Evolutionary conservation across 2,113 vertebrate species (phyloP).

Genomic region (Tympanuchus pallidicinctus): DNA sequence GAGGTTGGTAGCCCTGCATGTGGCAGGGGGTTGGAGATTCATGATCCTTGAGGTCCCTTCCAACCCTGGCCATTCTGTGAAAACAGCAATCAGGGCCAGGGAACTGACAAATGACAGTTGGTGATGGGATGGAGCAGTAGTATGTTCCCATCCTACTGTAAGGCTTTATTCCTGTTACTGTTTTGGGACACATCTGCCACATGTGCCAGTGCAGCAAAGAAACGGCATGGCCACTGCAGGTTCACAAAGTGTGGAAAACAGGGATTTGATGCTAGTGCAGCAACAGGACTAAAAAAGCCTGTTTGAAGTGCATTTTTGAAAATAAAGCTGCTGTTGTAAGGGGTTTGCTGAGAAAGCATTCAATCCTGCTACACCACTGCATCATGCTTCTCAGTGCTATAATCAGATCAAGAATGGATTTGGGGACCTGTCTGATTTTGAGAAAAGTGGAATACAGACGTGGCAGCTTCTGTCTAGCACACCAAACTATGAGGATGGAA

Average conservation of each 20-base stretch:
- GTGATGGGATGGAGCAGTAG: background rate
- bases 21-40: too few species aligned
- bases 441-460: background rate
- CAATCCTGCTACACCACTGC: background rate
- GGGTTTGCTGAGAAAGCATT: background rate
- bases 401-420: background rate
- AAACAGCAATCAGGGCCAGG: background rate
- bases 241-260: background rate
- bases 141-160: background rate
- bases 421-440: background rate
- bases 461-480: background rate
- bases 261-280: background rate
- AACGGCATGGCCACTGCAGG: background rate
- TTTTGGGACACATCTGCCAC: background rate
- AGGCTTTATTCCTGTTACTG: background rate
- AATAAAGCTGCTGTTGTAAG: background rate
- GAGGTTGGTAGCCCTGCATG: too few species aligned
- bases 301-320: background rate
- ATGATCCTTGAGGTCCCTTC: too few species aligned
- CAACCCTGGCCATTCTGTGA: background rate
- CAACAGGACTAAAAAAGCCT: background rate
- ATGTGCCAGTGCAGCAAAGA: background rate
- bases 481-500: accelerated
- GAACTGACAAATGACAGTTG: accelerated
- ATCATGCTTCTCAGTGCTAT: background rate